phyloP scores from a whole-genome alignment of 1,140 invertebrate species.

The Papilio glaucus region DNA sequence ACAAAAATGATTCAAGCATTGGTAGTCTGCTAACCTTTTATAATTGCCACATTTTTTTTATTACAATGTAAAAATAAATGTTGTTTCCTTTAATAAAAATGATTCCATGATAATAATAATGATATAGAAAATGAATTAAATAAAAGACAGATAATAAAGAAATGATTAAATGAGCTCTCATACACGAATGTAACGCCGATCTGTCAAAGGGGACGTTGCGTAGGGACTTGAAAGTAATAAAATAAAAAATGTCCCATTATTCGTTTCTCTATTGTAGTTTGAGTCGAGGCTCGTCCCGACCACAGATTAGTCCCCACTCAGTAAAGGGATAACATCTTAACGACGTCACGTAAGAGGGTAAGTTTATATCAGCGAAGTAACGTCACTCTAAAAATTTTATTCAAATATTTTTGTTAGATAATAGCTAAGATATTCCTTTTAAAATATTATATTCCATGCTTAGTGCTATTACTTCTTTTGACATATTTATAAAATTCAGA shows the following conservation, averaged over 20 bases:
- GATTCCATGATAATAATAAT: too few relatives aligned
- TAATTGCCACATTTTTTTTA: too few relatives aligned
- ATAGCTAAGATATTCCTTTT: not conserved
- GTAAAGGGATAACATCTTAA: slow-evolving; percentile 80
- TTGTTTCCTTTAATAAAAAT: too few relatives aligned
- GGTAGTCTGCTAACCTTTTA: too few relatives aligned
- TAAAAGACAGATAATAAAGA: slow-evolving; percentile 33
- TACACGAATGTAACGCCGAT: slow-evolving; percentile 53
- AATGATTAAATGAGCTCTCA: slow-evolving; percentile 40
- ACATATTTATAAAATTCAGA: too few relatives aligned
- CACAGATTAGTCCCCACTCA: slow-evolving; percentile 74
- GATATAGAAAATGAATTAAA: too few relatives aligned
- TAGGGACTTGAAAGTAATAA: slow-evolving; percentile 64
- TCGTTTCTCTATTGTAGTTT: slow-evolving; percentile 74
- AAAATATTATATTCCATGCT: not conserved
- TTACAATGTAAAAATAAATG: too few relatives aligned
- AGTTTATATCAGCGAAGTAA: slow-evolving; percentile 61
- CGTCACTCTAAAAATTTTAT: slow-evolving; percentile 26
- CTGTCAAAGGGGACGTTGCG: slow-evolving; percentile 66
- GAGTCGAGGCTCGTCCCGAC: slow-evolving; percentile 54
- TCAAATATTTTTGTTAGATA: slow-evolving; percentile 22
- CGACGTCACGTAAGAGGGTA: slow-evolving; percentile 71
- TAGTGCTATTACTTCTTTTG: too few relatives aligned
- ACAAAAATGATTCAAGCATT: too few relatives aligned
- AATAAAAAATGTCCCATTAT: slow-evolving; percentile 76